Base-by-base conservation (phyloP, 2,888 invertebrate species). In the Phlogophora meticulosa region DNA sequence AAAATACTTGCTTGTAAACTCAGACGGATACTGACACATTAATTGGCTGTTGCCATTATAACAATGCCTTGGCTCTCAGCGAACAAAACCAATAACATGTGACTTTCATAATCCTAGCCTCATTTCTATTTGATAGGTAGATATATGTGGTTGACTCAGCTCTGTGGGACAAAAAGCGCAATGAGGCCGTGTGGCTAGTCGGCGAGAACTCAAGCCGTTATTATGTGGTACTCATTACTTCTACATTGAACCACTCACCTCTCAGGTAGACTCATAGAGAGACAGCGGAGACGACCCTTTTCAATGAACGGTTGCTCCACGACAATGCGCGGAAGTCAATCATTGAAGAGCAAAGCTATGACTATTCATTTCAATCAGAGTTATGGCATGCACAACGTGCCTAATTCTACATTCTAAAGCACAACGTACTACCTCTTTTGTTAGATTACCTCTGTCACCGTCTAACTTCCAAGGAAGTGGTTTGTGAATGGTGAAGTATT, bases 51-150 rank as follows among this genome's bases (percentile, higher is more conserved):
- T 68, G 52, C 55, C 63, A 62, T 69, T 69, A 38, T 56, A 72
- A 68, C 63, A 75, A 72, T 72, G 60, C 40, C 13, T 38, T 68
- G 55, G 57, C 52, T 72, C 56, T 66, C 63, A 67, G 60, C 52
- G 36, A 60, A 67, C 48, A 68, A 77, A 71, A 61, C 69, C 76
- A 57, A 69, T 76, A 70, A 63, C 70, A 65, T 62, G 69, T 63
- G 65, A 69, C 66, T 75, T 79, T 80, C 77, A 61, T 71, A 80
- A 75, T 69, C 56, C 51, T 70, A 74, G 61, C 76, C 76, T 69
- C 59, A 73, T 74, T 79, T 72, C 67, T 65, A 72, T 72, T 72
- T 68, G 65, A 72, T 77, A 63, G 53, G 42, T 63, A 45, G 58
- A 63, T 75, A 60, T n/a, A 61, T 48, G 67, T 57, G 55, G 22